Evolutionary conservation across 1,140 invertebrate species (phyloP).

Genomic region (Glomeris maerens): DNA sequence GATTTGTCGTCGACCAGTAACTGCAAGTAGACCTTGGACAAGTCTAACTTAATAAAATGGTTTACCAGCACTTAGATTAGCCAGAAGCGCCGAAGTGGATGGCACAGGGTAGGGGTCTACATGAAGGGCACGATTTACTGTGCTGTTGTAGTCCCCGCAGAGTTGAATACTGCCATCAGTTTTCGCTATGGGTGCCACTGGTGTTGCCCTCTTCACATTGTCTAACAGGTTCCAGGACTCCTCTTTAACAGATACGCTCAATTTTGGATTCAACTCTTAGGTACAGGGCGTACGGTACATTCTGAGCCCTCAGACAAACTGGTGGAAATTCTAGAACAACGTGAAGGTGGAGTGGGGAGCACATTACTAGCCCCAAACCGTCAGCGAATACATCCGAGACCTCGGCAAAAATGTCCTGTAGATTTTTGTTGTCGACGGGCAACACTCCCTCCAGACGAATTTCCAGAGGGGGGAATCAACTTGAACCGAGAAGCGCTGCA

Average conservation of each 20-base stretch:
- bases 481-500: no score
- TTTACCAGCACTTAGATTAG: no score
- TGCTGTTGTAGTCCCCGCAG: no score
- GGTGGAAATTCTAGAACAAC: neutral
- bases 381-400: neutral
- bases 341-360: neutral
- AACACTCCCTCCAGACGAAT: no score
- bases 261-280: neutral
- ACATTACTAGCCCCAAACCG: neutral
- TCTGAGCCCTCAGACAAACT: neutral
- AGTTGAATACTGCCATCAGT: no score
- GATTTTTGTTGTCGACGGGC: no score
- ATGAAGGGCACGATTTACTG: no score
- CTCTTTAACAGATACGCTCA: conserved; percentile 2
- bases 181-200: conserved; percentile 22
- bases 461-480: no score
- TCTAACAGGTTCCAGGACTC: conserved; percentile 26
- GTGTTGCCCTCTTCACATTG: conserved; percentile 29
- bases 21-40: no score
- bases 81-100: no score
- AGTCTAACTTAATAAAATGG: no score
- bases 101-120: neutral
- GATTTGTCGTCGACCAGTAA: no score
- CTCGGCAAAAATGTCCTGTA: conserved; percentile 1
- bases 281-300: neutral